These are phyloP conservation scores for Strigops habroptila DNA, from an alignment of 2,113 vertebrate genomes.

Conservation along the genomic window DNA sequence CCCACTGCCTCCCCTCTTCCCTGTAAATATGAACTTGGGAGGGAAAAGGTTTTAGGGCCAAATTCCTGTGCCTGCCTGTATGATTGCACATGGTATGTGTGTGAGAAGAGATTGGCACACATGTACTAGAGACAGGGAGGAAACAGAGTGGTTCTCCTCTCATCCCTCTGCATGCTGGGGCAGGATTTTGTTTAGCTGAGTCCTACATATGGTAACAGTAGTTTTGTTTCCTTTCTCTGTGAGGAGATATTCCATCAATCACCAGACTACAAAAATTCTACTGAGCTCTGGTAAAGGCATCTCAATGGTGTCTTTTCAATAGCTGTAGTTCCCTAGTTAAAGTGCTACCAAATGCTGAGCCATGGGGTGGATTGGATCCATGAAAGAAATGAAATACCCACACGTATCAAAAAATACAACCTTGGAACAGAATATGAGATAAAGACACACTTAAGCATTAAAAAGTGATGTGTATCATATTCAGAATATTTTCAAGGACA, in stretches of 20 bases:
- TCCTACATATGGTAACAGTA: neutral
- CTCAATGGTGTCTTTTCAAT: neutral
- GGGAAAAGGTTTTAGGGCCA: neutral
- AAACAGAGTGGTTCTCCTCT: neutral
- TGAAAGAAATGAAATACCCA: neutral
- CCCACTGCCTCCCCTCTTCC: neutral
- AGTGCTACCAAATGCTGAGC: neutral
- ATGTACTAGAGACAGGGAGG: accelerated
- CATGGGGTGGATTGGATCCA: neutral
- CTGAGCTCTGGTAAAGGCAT: neutral
- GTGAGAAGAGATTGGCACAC: neutral
- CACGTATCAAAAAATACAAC: neutral
- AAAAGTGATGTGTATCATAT: accelerated
- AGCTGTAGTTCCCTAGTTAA: neutral
- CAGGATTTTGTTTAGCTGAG: neutral
- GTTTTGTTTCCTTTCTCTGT: neutral
- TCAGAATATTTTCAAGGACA: neutral
- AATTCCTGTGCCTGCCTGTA: too few relatives aligned
- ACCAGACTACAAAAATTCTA: neutral
- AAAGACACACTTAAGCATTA: neutral
- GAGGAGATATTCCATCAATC: neutral
- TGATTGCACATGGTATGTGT: accelerated
- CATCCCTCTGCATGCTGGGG: neutral
- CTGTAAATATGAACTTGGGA: neutral
- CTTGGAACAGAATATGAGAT: neutral